Conservation (phyloP, 2,888 invertebrate species). For the Anthrax anthrax region DNA sequence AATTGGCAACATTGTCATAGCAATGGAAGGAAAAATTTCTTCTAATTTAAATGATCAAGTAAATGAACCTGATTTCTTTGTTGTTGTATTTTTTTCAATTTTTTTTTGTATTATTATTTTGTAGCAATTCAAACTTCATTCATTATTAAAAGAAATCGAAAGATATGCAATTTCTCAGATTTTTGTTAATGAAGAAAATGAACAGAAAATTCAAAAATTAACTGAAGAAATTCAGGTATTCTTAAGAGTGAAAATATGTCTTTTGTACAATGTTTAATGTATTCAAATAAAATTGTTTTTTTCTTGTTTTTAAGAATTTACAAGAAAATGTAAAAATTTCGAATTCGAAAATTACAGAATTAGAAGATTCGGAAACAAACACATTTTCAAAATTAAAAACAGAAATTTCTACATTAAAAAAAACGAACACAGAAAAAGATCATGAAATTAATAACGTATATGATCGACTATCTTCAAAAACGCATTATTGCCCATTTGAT, state of each 20-base stretch:
- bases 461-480: no score
- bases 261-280: neutral
- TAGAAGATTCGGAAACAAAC: neutral
- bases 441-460: conserved; percentile 4
- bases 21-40: conserved; percentile 2
- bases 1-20: conserved; percentile 1
- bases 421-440: conserved; percentile 2
- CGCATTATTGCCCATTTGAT: no score
- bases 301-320: neutral
- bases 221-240: conserved; percentile 1
- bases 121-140: neutral
- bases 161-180: no score
- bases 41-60: neutral
- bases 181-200: neutral
- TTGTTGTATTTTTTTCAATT: neutral
- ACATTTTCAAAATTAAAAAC: conserved; percentile 1
- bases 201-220: conserved; percentile 1
- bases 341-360: conserved; percentile 2
- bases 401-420: conserved; percentile 1
- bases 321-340: neutral
- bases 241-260: neutral
- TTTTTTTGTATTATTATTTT: neutral
- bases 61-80: neutral
- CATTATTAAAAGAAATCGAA: neutral
- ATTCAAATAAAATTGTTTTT: neutral